phyloP scores from a whole-genome alignment of 2,888 invertebrate species.

The Masnerella sp. region DNA sequence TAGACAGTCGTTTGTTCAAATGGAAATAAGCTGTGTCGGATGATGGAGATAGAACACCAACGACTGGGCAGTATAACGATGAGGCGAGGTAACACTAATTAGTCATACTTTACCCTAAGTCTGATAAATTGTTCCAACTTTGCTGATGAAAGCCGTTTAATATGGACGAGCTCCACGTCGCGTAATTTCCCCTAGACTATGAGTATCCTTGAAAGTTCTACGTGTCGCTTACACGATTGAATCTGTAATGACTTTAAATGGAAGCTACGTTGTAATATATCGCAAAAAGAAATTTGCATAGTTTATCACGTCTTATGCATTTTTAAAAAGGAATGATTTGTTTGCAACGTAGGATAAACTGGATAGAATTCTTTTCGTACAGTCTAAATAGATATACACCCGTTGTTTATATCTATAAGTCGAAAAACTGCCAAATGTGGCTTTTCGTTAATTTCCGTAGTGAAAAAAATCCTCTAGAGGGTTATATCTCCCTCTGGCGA shows the following conservation, averaged over 20 bases:
- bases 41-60: slow-evolving; percentile 61
- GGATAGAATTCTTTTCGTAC: too few species aligned
- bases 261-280: slow-evolving; percentile 54
- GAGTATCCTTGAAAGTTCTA: slow-evolving; percentile 63
- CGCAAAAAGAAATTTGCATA: slow-evolving; percentile 44
- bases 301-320: slow-evolving; percentile 29
- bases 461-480: too few species aligned
- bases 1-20: slow-evolving; percentile 55
- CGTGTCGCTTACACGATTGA: slow-evolving; percentile 63
- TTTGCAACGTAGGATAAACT: too few species aligned
- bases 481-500: too few species aligned
- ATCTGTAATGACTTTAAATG: slow-evolving; percentile 61
- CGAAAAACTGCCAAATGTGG: too few species aligned
- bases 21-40: slow-evolving; percentile 52
- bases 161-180: slow-evolving; percentile 65
- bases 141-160: slow-evolving; percentile 70
- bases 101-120: slow-evolving; percentile 71
- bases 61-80: slow-evolving; percentile 62
- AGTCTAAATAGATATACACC: too few species aligned
- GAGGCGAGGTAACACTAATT: slow-evolving; percentile 70
- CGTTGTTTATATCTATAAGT: too few species aligned
- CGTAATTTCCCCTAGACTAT: slow-evolving; percentile 62
- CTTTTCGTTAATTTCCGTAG: too few species aligned
- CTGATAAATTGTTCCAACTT: slow-evolving; percentile 72
- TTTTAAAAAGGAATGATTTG: slow-evolving; percentile 57